Conservation (phyloP, 2,113 vertebrate genomes). For the Mormyrus iriodes region DNA sequence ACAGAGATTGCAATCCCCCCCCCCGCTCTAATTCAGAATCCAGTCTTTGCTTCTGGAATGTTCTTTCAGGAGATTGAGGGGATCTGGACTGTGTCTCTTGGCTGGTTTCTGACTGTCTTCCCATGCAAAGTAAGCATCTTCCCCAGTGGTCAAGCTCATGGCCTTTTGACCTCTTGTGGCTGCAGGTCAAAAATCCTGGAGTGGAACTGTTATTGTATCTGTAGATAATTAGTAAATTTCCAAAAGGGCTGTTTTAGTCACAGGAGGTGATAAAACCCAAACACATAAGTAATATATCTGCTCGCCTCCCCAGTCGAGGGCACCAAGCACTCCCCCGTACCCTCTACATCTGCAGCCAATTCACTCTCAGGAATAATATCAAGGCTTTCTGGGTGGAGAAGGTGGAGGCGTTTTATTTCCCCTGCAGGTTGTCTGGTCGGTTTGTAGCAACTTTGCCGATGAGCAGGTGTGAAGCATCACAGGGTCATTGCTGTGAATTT, state of each 20-base stretch:
- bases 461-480: background rate
- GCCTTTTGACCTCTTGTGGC: background rate
- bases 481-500: background rate
- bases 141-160: background rate
- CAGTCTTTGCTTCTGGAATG: background rate
- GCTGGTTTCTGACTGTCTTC: background rate
- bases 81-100: background rate
- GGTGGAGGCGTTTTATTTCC: background rate
- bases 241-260: background rate
- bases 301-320: background rate
- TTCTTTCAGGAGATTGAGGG: background rate
- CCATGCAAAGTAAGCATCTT: background rate
- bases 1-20: background rate
- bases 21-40: background rate
- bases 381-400: background rate
- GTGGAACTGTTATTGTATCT: background rate
- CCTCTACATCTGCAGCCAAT: background rate
- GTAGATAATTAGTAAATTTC: background rate
- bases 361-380: background rate
- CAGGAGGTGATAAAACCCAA: background rate
- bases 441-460: background rate
- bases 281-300: background rate
- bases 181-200: background rate
- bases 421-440: background rate
- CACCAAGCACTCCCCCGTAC: background rate